Conservation (phyloP, 2,888 invertebrate genomes). For the Trissoscelio sp. region DNA sequence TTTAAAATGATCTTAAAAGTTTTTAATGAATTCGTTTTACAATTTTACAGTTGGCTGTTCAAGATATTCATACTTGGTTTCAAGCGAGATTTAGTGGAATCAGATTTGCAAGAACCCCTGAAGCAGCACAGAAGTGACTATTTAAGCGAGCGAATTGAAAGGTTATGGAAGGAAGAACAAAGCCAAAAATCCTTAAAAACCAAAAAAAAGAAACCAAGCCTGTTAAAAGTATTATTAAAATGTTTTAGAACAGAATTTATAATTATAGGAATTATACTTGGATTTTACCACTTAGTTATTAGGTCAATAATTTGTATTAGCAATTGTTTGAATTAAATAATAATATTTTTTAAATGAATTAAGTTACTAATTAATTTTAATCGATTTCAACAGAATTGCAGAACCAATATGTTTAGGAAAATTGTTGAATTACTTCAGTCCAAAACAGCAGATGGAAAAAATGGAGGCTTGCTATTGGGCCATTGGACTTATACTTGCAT, state of each 20-base stretch:
- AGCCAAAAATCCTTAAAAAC: constrained; percentile 67
- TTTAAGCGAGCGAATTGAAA: constrained; percentile 83
- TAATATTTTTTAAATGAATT: neutral
- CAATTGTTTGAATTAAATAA: too few relatives aligned
- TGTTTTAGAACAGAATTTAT: constrained; percentile 86
- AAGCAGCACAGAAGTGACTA: constrained; percentile 87
- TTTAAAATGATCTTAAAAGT: too few relatives aligned
- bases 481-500: constrained; percentile 79
- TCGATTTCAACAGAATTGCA: constrained; percentile 76
- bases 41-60: constrained; percentile 88
- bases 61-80: constrained; percentile 90
- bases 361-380: neutral
- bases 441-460: constrained; percentile 65
- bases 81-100: constrained; percentile 88
- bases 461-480: constrained; percentile 83
- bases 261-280: constrained; percentile 85
- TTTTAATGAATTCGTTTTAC: too few relatives aligned
- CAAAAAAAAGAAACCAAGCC: constrained; percentile 84
- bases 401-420: constrained; percentile 79
- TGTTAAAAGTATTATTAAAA: constrained; percentile 85
- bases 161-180: constrained; percentile 84
- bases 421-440: constrained; percentile 75
- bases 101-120: constrained; percentile 89
- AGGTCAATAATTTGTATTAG: too few relatives aligned
- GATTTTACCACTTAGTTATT: constrained; percentile 87